phyloP scores from a whole-genome alignment of 2,113 vertebrate species.

The Dipodomys stephensi region DNA sequence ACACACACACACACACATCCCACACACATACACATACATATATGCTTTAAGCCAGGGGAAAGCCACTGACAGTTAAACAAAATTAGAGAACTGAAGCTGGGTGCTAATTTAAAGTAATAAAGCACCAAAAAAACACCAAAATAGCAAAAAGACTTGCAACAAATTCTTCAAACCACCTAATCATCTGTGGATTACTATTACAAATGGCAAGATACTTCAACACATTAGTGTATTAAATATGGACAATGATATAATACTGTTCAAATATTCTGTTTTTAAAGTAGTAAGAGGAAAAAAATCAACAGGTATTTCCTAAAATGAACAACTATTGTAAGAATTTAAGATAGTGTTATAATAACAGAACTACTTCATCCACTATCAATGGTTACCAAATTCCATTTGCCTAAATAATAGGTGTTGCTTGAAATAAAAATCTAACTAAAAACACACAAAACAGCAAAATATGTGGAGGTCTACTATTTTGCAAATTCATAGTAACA shows the following conservation, averaged over 20 bases:
- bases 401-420: constrained; percentile 5
- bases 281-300: not conserved
- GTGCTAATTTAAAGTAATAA: not conserved
- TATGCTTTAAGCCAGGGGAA: not conserved
- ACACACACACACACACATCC: not conserved
- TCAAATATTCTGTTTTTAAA: constrained; percentile 10
- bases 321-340: constrained; percentile 6
- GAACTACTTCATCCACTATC: constrained; percentile 17
- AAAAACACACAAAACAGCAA: constrained; percentile 57
- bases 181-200: not conserved
- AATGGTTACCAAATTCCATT: constrained; percentile 36
- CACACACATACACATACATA: not conserved
- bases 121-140: not conserved
- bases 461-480: not conserved
- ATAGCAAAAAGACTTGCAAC: constrained; percentile 27
- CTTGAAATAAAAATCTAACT: constrained; percentile 9
- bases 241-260: constrained; percentile 26
- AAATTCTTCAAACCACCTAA: constrained; percentile 48
- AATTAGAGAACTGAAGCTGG: constrained; percentile 38
- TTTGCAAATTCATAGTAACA: constrained; percentile 23
- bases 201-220: not conserved
- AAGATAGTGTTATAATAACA: not conserved
- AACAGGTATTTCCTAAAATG: constrained; percentile 33
- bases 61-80: not conserved
- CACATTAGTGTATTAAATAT: not conserved